Base-by-base conservation (phyloP, 2,888 invertebrate species). In the Drosophila birchii region DNA sequence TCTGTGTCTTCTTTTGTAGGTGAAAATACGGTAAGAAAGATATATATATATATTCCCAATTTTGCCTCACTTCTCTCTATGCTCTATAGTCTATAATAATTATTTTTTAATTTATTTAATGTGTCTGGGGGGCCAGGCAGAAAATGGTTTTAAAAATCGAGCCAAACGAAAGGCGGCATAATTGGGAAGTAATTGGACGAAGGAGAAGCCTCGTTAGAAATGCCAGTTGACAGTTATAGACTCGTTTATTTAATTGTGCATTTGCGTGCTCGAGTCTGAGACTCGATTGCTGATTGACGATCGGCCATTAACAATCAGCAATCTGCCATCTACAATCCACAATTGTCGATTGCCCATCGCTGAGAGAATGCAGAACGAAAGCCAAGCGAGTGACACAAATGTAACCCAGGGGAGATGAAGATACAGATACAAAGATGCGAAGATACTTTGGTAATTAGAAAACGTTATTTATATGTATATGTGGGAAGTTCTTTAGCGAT, bases 21-120 rank as follows among this genome's bases (percentile, higher is more conserved):
- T 86, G 87, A 84, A 84, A 86, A 86, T 80, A 80, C 81, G 72
- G 87, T 86, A 79, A 55, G 56, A 58, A 56, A 59, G n/a, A 58
- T 29, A 18, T 39, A 18, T 20, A 20, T 47, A 54, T 53, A 39
- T 38, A 58, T 75, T 59, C 43, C 72, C 66, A 75, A 64, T 73
- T 58, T 61, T 16, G 20, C 16, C 20, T 44, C 5, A 36, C 43
- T 67, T 32, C 26, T 39, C 74, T 74, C 75, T 75, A 66, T 79
- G 78, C 43, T 43, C 45, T 45, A 45, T 16, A 45, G 23, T 45
- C 45, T 45, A 16, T 78, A 84, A 89, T 87, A 85, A 87, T 79
- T 87, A 77, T 76, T 75, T 75, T 75, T 66, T 75, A 73, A 73
- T 73, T 73, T 44, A 73, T 73, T 73, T 73, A 75, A 73, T 73